Evolutionary conservation across 2,113 vertebrate species (phyloP).

Genomic region (Cyphomyrus discorhynchus): DNA sequence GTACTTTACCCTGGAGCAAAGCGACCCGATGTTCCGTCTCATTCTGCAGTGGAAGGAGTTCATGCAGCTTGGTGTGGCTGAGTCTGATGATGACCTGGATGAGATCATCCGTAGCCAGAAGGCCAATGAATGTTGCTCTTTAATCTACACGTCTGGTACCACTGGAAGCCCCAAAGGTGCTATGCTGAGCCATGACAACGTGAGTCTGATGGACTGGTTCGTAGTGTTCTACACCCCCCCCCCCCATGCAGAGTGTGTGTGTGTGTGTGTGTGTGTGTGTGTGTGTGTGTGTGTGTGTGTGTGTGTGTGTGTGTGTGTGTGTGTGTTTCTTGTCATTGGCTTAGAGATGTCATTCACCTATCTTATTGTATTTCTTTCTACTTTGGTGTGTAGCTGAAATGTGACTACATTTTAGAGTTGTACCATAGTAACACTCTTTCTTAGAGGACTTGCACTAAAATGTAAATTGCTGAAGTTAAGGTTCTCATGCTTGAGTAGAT

Average conservation of each 20-base stretch:
- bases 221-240: no score
- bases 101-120: slow-evolving; percentile 52
- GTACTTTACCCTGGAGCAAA: neutral
- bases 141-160: slow-evolving; percentile 68
- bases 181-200: slow-evolving; percentile 75
- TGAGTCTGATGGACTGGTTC: slow-evolving; percentile 36
- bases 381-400: neutral
- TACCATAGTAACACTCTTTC: neutral
- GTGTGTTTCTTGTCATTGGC: neutral
- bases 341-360: neutral
- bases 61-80: slow-evolving; percentile 53
- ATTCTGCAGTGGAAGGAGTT: slow-evolving; percentile 63
- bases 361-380: no score
- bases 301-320: no score
- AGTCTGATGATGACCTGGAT: slow-evolving; percentile 51
- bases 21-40: neutral
- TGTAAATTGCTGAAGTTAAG: neutral
- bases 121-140: slow-evolving; percentile 64
- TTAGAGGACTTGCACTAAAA: neutral
- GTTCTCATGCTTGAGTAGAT: neutral
- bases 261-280: no score
- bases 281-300: no score
- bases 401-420: neutral
- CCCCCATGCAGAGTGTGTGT: neutral
- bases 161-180: slow-evolving; percentile 66